These are phyloP conservation scores for Tupaia chinensis DNA, from an alignment of 2,113 vertebrate species.

Conservation along the genomic window DNA sequence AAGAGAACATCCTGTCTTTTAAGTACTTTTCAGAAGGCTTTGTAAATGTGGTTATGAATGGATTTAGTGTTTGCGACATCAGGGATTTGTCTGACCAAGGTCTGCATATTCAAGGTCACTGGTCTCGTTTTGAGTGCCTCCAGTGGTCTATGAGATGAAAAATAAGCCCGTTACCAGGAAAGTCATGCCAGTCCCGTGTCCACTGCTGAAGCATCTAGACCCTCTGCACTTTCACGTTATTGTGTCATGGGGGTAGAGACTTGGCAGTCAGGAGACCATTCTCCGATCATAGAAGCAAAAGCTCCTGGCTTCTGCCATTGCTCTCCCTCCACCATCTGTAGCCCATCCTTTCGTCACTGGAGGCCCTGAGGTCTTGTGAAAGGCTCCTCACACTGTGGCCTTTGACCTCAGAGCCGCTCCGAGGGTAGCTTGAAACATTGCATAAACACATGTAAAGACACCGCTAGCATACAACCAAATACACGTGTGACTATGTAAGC, in stretches of 20 bases:
- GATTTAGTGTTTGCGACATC: background rate
- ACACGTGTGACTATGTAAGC: background rate
- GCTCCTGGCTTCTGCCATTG: background rate
- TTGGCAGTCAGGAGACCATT: background rate
- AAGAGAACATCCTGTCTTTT: background rate
- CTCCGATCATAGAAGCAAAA: background rate
- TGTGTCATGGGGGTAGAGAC: background rate
- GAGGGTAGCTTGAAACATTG: background rate
- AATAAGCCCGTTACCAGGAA: background rate
- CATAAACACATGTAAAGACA: background rate
- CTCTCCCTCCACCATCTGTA: background rate
- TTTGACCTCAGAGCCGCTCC: background rate
- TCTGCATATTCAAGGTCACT: background rate
- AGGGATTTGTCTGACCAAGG: background rate
- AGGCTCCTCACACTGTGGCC: background rate
- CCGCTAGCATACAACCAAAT: background rate
- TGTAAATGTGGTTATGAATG: constrained; percentile 25
- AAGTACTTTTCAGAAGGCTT: constrained; percentile 25
- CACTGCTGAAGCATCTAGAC: background rate
- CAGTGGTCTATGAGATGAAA: background rate
- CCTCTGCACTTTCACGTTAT: background rate
- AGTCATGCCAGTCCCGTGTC: background rate
- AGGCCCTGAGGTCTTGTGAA: background rate
- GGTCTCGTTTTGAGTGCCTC: background rate
- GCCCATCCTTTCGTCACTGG: background rate